These are phyloP conservation scores for Amphiduros pacificus DNA, from an alignment of 2,888 invertebrate species.

Conservation along the genomic window DNA sequence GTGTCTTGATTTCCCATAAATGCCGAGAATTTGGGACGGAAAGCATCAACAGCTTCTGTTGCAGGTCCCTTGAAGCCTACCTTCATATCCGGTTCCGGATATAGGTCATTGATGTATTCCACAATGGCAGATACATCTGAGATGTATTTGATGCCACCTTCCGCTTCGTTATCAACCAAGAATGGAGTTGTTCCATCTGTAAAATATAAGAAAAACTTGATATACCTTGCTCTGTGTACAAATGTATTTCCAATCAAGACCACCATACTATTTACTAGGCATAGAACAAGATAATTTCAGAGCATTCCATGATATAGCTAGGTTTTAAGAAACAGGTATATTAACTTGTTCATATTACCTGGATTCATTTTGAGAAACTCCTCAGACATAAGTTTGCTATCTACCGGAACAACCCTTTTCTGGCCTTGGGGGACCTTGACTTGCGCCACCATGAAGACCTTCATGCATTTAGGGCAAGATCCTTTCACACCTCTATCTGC, in stretches of 20 bases:
- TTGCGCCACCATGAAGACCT: background rate
- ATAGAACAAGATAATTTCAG: no score
- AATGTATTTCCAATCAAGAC: no score
- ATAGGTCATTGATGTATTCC: background rate
- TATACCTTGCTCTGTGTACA: no score
- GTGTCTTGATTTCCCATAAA: background rate
- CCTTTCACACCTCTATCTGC: background rate
- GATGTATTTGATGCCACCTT: no score
- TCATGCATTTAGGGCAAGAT: background rate
- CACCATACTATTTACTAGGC: no score
- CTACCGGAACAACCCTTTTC: background rate
- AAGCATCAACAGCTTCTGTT: background rate
- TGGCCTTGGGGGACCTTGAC: background rate
- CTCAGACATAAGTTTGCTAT: background rate
- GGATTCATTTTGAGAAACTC: background rate
- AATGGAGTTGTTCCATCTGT: no score
- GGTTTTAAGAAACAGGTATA: no score
- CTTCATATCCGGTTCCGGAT: background rate
- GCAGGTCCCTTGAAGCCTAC: background rate
- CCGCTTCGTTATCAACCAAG: no score
- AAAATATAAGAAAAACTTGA: no score
- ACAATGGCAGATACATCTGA: no score
- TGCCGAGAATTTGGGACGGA: background rate
- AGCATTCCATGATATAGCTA: no score
- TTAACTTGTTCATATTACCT: no score